Base-by-base conservation (phyloP, 2,113 vertebrate genomes). In the Noctilio leporinus region DNA sequence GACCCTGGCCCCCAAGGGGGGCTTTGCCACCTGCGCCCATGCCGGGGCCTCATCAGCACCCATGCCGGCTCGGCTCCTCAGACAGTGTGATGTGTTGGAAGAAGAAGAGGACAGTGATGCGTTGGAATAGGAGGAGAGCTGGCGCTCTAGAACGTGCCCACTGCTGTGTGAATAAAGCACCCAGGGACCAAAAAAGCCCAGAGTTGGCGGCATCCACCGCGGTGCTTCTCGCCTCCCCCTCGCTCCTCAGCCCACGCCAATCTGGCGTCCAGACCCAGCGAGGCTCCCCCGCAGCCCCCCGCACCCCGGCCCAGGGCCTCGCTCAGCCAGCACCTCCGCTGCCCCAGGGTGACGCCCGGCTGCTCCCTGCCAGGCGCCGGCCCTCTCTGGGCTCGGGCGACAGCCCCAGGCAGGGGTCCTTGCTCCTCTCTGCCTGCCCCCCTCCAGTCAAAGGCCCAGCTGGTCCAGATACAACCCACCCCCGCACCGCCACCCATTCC, bases 161-260 rank as follows among this genome's bases (percentile, higher is more conserved):
- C 81, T 0, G 2, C 12, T 12, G 40, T 40, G 91, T 76, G 70
- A 92, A 95, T 72, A 72, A 94, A 81, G 62, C 53, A 10, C 26
- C 30, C 40, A 47, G 55, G 73, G 1, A 59, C 88, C 62, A 17
- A 72, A 49, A 65, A 73, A 35, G 10, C 4, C 62, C 45, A 12
- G 49, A 28, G 7, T 0, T 47, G 83, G 89, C 49, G 7, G 91
- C n/a, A 76, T 86, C 97, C 95, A 30, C 91, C 8, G 81, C 67
- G 82, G 47, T 20, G 0, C n/a, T 89, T 69, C 92, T 67, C 89
- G 28, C 93, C 83, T 22, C 97, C 95, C 92, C 81, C 92, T n/a
- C 4, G 2, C 86, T 49, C 53, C 10, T 0, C 92, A 1, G 81
- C 96, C 94, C 92, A 83, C 97, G 55, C 83, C 96, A 35, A 86